Evolutionary conservation across 2,888 invertebrate genomes (phyloP), one percentile per base, ranked within the genome.

Genomic region (Agriopis leucophaearia): DNA sequence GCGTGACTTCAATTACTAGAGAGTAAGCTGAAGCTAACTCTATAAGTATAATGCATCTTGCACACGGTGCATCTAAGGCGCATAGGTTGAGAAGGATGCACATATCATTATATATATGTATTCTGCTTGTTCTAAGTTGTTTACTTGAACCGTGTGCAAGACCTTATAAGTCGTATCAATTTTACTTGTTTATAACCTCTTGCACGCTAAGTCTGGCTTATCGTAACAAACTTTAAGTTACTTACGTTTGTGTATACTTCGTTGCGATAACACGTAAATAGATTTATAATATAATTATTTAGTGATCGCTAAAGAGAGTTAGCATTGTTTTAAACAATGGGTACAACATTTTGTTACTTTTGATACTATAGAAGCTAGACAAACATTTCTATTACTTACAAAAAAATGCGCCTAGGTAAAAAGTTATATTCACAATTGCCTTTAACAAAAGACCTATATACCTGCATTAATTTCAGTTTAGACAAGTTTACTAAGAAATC

Each of bases 1-100:
- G 75, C 77, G 76, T 76, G 75, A 81, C 77, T 79, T 81, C 81
- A 83, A 82, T 84, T 81, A 80, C 69, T 81, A 85, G 80, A 78
- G 70, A 81, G 76, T 81, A 79, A 78, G 79, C 77, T 69, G 58
- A 70, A 75, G 71, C 75, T 59, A 68, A 74, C 75, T 77, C 77
- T 74, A 71, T 74, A 70, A 64, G 69, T 55, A 44, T 18, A 63
- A 55, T 42, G 27, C 27, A 5, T 27, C 27, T 27, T 27, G 27
- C 27, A 27, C 27, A 27, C 1, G 27, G 27, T 4, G 27, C 27
- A 27, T 27, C 27, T 27, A 27, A 1, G 5, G 27, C 27, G 27
- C 27, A 27, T 27, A 27, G 27, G 27, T 27, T 27, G 27, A 27
- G 27, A 27, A 27, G 4, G 27, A 27, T 27, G 27, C 27, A 27